A percentile compares a stretch with the other conserved stretches of the same genome.
These are phyloP conservation scores for Rhyacophila evoluta DNA, from an alignment of 2,888 invertebrate species.

Conservation along the genomic window DNA sequence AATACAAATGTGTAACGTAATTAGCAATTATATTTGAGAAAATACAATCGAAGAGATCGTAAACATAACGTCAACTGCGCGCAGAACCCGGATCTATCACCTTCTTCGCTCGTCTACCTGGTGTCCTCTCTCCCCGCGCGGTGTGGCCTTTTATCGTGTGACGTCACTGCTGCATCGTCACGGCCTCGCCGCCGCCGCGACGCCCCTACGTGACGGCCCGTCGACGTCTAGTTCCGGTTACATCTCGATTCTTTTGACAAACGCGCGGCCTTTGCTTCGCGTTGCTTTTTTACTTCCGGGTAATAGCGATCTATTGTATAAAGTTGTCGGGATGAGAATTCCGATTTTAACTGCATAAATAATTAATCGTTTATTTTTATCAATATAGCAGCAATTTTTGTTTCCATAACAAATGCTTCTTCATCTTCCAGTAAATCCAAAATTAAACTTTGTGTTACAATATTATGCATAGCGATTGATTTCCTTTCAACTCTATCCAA, in stretches of 20 bases:
- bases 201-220: not conserved
- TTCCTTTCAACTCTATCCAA: too few relatives aligned
- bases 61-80: not conserved
- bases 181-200: not conserved
- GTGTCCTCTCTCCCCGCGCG: not conserved
- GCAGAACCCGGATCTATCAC: slow-evolving; percentile 1
- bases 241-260: not conserved
- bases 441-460: too few relatives aligned
- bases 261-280: not conserved
- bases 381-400: too few relatives aligned
- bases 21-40: not conserved
- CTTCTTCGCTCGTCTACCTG: not conserved
- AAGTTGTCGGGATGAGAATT: too few relatives aligned
- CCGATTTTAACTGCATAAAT: too few relatives aligned
- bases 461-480: too few relatives aligned
- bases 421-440: too few relatives aligned
- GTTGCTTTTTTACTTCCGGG: not conserved
- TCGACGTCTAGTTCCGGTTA: not conserved
- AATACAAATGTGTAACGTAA: too few relatives aligned
- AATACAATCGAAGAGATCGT: not conserved
- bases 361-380: too few relatives aligned
- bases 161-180: not conserved
- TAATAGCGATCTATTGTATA: too few relatives aligned
- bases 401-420: too few relatives aligned
- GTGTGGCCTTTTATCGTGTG: not conserved